Percentiles rank a stretch among this genome's conserved stretches.
Evolutionary conservation across 1,140 invertebrate genomes (phyloP).

Genomic region (Brachionus sp.): DNA sequence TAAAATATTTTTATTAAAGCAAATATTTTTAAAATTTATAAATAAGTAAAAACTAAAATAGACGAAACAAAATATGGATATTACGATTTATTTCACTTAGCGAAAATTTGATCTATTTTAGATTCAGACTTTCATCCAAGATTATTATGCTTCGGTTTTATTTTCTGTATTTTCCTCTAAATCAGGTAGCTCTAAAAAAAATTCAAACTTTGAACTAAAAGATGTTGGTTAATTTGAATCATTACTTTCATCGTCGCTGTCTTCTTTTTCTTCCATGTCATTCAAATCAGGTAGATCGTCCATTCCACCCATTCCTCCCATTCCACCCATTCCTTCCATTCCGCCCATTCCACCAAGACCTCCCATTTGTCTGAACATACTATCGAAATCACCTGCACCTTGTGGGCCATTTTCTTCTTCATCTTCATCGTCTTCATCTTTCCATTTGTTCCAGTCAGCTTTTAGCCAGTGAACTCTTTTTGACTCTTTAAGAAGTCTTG

Average conservation of each 20-base stretch:
- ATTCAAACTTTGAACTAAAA: neutral
- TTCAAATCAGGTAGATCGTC: conserved; percentile 58
- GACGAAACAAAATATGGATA: neutral
- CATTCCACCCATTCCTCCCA: neutral
- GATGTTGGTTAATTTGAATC: neutral
- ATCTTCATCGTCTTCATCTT: conserved; percentile 81
- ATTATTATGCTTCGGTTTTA: neutral
- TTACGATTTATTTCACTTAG: neutral
- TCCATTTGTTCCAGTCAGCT: conserved; percentile 93
- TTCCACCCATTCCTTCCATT: neutral
- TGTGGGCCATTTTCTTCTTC: conserved; percentile 48
- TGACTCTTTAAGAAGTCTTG: conserved; percentile 76
- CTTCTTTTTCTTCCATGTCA: conserved; percentile 44
- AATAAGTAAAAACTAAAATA: conserved; percentile 34
- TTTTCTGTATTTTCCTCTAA: conserved; percentile 41
- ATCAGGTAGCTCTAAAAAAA: conserved; percentile 31
- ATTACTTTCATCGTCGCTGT: conserved; percentile 45
- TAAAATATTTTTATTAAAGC: neutral
- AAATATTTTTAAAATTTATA: conserved; percentile 13
- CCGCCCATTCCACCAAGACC: conserved; percentile 46
- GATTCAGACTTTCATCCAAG: neutral
- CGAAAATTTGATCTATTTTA: neutral
- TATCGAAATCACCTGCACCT: conserved; percentile 11
- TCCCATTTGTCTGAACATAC: conserved; percentile 48
- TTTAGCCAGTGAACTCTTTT: conserved; percentile 89